These are phyloP conservation scores for Chelonus formosanus DNA, from an alignment of 2,888 invertebrate species.

Conservation along the genomic window DNA sequence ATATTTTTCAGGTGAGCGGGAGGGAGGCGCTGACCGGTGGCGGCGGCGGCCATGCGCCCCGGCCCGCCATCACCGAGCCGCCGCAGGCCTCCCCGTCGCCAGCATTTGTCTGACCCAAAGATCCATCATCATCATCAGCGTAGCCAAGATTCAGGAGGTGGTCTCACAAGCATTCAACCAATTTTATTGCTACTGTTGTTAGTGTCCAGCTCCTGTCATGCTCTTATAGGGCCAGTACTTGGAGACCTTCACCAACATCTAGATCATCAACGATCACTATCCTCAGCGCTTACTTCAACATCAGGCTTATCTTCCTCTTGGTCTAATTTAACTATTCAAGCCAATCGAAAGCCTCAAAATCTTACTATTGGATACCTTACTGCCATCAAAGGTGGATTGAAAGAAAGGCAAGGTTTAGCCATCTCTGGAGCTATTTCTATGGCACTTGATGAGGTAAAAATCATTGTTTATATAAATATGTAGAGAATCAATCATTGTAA, in stretches of 20 bases:
- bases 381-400: constrained; percentile 79
- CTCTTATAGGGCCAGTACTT: constrained; percentile 44
- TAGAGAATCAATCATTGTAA: too few species aligned
- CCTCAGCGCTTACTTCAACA: constrained; percentile 35
- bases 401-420: constrained; percentile 83
- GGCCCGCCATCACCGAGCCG: constrained; percentile 67
- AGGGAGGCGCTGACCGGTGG: constrained; percentile 66
- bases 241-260: constrained; percentile 34
- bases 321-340: constrained; percentile 19
- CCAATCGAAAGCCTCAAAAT: constrained; percentile 52
- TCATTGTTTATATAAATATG: too few species aligned
- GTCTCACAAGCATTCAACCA: constrained; percentile 67
- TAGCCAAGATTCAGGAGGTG: constrained; percentile 54
- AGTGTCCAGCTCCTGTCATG: constrained; percentile 61
- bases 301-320: constrained; percentile 19
- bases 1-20: constrained; percentile 54
- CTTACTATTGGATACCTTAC: constrained; percentile 88
- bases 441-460: constrained; percentile 82
- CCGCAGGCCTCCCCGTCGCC: constrained; percentile 66
- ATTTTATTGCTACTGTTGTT: constrained; percentile 72
- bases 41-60: constrained; percentile 72
- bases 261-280: constrained; percentile 27
- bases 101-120: constrained; percentile 34
- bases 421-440: constrained; percentile 91
- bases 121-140: constrained; percentile 26